Evolutionary conservation across 2,113 vertebrate species (phyloP).

Genomic region (Ranitomeya imitator): DNA sequence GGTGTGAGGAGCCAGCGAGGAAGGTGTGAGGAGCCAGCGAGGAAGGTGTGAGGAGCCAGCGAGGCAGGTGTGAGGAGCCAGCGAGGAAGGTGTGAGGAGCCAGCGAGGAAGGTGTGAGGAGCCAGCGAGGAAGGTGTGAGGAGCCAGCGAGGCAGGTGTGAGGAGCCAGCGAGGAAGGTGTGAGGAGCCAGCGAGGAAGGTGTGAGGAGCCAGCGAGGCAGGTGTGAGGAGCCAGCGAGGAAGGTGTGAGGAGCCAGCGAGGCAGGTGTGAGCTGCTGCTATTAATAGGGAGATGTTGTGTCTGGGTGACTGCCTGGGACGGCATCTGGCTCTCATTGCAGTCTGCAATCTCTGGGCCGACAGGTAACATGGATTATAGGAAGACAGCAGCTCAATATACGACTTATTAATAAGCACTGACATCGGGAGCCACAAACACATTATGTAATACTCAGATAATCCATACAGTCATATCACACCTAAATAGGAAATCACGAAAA

Average conservation of each 20-base stretch:
- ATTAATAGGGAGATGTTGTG: slow-evolving; percentile 23
- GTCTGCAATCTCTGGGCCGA: background rate
- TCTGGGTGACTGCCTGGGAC: slow-evolving; percentile 34
- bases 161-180: too few species aligned
- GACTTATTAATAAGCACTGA: too few species aligned
- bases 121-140: background rate
- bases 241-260: background rate
- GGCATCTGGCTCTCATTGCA: background rate
- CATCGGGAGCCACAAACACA: too few species aligned
- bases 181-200: background rate
- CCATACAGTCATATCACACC: too few species aligned
- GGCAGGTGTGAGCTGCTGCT: background rate
- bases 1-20: background rate
- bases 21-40: background rate
- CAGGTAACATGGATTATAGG: background rate
- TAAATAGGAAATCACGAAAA: too few species aligned
- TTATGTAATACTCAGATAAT: too few species aligned
- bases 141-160: background rate
- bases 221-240: background rate
- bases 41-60: background rate
- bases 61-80: background rate
- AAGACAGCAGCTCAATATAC: background rate
- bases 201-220: background rate
- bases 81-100: too few species aligned
- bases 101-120: background rate